Percentiles rank a stretch among this genome's conserved stretches.
phyloP scores from a whole-genome alignment of 2,888 invertebrate species.

The Piscicola geometra region DNA sequence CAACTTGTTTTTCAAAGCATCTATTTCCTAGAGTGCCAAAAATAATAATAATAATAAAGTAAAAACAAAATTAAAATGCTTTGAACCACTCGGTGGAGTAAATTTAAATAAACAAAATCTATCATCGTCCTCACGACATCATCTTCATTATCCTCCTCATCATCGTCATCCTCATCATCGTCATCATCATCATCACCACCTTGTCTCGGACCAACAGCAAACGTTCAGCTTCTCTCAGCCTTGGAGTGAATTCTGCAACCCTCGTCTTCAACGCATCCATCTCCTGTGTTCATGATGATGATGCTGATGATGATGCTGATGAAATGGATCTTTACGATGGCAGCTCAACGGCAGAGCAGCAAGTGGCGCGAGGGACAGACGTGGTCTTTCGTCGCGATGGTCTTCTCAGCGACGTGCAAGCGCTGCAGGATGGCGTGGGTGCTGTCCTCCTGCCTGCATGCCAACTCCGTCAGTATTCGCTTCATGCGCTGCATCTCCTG shows the following conservation, averaged over 20 bases:
- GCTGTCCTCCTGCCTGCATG: background rate
- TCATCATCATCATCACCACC: background rate
- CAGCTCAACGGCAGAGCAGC: background rate
- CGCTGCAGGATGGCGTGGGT: background rate
- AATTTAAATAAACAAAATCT: too few relatives aligned
- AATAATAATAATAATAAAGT: background rate
- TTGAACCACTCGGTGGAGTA: too few relatives aligned
- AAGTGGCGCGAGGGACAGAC: background rate
- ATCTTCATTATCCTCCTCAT: background rate
- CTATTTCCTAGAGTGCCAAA: background rate
- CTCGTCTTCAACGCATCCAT: background rate
- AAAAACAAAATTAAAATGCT: too few relatives aligned
- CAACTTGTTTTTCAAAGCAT: background rate
- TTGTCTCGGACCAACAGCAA: background rate
- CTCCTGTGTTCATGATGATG: constrained; percentile 8
- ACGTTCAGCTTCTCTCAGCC: background rate
- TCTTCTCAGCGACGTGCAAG: background rate
- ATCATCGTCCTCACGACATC: too few relatives aligned
- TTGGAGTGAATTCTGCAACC: background rate
- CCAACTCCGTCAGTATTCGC: background rate
- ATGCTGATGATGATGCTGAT: constrained; percentile 8
- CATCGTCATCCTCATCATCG: background rate
- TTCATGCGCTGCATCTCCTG: constrained; percentile 1
- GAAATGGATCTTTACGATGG: background rate
- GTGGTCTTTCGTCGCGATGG: background rate